A percentile compares a stretch with the other conserved stretches of the same genome.
These are phyloP conservation scores for Diphyllodes magnificus DNA, from an alignment of 2,113 vertebrate species.

Conservation along the genomic window DNA sequence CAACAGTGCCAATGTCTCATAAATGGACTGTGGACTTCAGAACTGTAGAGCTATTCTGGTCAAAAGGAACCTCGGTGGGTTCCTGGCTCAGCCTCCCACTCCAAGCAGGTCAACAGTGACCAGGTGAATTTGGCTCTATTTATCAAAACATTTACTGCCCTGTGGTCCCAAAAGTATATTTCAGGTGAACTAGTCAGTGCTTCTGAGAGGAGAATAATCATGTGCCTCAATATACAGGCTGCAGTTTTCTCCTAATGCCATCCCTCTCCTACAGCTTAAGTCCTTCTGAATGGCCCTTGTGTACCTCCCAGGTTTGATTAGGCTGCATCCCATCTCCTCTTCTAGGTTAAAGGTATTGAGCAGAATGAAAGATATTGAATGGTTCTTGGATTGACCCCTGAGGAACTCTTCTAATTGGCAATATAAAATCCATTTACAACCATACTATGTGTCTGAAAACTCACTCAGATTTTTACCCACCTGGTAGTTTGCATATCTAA, in stretches of 20 bases:
- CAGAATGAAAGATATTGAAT: background rate
- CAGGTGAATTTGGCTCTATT: background rate
- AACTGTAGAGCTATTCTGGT: background rate
- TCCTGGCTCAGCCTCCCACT: background rate
- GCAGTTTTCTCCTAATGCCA: background rate
- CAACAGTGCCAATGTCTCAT: background rate
- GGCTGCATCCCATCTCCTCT: background rate
- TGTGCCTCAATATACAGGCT: background rate
- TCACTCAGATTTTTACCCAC: background rate
- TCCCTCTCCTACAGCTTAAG: background rate
- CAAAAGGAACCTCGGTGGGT: rapidly evolving
- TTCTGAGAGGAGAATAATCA: background rate
- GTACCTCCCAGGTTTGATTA: background rate
- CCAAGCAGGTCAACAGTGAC: background rate
- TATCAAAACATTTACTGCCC: background rate
- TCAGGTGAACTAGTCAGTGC: background rate
- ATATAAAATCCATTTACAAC: background rate
- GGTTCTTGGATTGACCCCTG: rapidly evolving
- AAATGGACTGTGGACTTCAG: background rate
- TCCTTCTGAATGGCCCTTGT: background rate
- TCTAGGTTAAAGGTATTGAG: background rate
- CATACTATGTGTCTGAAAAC: background rate
- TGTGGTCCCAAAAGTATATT: background rate
- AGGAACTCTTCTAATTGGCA: background rate
- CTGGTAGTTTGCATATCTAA: background rate